These are phyloP conservation scores for Mesochorus sp. DNA, from an alignment of 2,888 invertebrate genomes.

Conservation along the genomic window DNA sequence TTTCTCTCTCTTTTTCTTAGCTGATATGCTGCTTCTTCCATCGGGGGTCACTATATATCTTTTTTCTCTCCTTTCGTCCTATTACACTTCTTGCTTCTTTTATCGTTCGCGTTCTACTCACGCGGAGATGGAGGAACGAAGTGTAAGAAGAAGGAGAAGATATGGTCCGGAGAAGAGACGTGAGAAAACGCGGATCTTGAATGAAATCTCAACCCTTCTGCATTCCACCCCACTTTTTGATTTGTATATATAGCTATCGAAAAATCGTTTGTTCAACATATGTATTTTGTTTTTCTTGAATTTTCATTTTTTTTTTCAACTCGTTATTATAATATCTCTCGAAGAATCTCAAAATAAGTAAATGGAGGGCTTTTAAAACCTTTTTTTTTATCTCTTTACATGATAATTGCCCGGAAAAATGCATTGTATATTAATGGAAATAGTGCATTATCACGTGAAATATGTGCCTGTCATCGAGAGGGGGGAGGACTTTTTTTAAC, in stretches of 20 bases:
- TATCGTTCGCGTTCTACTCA: neutral
- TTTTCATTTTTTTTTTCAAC: neutral
- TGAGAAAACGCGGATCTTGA: neutral
- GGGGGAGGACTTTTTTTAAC: neutral
- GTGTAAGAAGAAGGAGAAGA: neutral
- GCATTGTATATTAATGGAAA: constrained; percentile 17
- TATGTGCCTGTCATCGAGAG: constrained; percentile 54
- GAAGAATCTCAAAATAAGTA: neutral
- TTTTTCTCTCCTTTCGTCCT: constrained; percentile 3
- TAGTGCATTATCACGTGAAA: constrained; percentile 48
- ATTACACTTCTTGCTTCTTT: constrained; percentile 1
- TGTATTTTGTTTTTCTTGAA: no score
- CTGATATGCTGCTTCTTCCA: constrained; percentile 15
- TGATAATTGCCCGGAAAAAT: constrained; percentile 8
- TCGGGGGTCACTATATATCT: constrained; percentile 47
- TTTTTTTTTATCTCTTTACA: constrained; percentile 8
- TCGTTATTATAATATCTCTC: constrained; percentile 3
- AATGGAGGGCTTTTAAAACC: neutral
- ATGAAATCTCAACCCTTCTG: neutral
- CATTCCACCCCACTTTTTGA: neutral
- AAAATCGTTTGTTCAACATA: no score
- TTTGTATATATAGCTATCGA: no score
- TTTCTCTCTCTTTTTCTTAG: neutral
- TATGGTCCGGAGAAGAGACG: neutral
- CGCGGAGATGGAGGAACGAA: constrained; percentile 39